phyloP scores from a whole-genome alignment of 37 sponge, comb jelly and placozoan genomes.

The Theonella swinhoei region DNA sequence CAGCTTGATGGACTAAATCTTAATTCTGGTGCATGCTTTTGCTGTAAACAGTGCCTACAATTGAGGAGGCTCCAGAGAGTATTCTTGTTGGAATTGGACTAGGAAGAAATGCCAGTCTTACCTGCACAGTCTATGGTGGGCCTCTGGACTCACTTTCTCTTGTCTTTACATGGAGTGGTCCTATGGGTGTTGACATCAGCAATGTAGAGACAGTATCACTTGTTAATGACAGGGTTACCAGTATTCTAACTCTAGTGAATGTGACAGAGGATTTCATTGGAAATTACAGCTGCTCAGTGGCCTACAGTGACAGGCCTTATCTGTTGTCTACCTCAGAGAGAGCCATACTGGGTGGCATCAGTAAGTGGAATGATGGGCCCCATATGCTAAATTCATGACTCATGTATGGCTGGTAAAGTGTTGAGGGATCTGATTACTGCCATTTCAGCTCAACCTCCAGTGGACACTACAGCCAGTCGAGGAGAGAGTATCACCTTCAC shows the following conservation, averaged over 20 bases:
- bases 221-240: not conserved
- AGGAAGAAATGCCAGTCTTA: constrained; percentile 7
- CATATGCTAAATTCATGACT: too few species aligned
- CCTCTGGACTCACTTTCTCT: not conserved
- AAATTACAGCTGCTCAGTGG: constrained; percentile 3
- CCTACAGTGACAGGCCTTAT: not conserved
- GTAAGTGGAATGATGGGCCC: too few species aligned
- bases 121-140: constrained; percentile 27
- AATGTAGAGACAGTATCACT: not conserved
- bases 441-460: not conserved
- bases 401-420: too few species aligned
- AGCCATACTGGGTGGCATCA: not conserved
- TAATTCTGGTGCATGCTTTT: too few species aligned
- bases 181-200: not conserved
- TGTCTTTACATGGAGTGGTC: constrained; percentile 25
- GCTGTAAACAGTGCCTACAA: constrained; percentile 11
- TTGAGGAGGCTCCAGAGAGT: not conserved
- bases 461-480: not conserved
- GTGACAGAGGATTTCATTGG: constrained; percentile 10
- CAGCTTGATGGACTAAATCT: not conserved
- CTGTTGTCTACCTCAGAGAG: not conserved
- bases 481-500: not conserved
- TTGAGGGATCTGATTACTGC: not conserved
- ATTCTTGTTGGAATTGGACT: not conserved
- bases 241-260: not conserved